These are phyloP conservation scores for Paguma larvata DNA, from an alignment of 2,797 vertebrate species.

Conservation along the genomic window DNA sequence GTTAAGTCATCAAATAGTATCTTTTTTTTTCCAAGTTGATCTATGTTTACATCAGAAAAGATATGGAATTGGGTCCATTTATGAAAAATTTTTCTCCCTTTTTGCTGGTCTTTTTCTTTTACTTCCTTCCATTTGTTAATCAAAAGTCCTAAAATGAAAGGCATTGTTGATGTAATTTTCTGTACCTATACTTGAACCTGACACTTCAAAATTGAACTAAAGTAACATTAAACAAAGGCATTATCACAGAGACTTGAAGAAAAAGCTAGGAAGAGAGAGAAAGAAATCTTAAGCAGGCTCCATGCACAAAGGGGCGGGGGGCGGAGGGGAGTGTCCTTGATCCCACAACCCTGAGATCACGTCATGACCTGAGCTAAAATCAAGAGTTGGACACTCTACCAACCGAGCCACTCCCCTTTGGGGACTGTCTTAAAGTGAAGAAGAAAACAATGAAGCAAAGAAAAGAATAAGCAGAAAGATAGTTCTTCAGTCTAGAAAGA, in stretches of 20 bases:
- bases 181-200: conserved; percentile 33
- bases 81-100: not conserved
- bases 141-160: conserved; percentile 46
- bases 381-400: too few relatives aligned
- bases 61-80: not conserved
- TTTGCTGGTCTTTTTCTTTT: conserved; percentile 14
- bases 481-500: not conserved
- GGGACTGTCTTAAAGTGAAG: not conserved
- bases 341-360: too few relatives aligned
- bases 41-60: conserved; percentile 2
- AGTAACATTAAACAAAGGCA: not conserved
- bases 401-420: too few relatives aligned
- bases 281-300: too few relatives aligned
- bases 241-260: not conserved
- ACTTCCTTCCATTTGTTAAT: not conserved
- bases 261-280: too few relatives aligned
- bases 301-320: too few relatives aligned
- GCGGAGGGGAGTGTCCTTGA: too few relatives aligned
- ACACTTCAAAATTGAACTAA: conserved; percentile 57
- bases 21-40: conserved; percentile 7
- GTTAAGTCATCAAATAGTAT: not conserved
- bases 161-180: conserved; percentile 11
- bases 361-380: too few relatives aligned
- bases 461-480: conserved; percentile 1
- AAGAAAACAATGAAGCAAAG: conserved; percentile 22